phyloP scores from a whole-genome alignment of 2,888 invertebrate genomes.

The Phengaris arion region DNA sequence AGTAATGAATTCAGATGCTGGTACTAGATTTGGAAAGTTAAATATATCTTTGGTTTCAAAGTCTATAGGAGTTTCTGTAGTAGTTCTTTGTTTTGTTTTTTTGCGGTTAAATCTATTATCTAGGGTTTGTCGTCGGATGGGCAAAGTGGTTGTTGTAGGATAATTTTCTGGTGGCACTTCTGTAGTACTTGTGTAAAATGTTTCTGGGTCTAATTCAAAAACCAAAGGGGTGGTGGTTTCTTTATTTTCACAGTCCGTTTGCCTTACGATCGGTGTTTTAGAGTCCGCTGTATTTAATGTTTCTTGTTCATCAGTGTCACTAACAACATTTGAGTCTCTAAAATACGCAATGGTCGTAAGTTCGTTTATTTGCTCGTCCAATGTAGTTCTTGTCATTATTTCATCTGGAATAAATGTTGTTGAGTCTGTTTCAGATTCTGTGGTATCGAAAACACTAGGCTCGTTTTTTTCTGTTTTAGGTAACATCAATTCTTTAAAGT shows the following conservation, averaged over 20 bases:
- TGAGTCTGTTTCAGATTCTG: conserved; percentile 42
- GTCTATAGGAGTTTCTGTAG: conserved; percentile 61
- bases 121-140: conserved; percentile 57
- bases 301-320: conserved; percentile 27
- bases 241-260: conserved; percentile 28
- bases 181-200: conserved; percentile 40
- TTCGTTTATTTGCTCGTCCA: conserved; percentile 28
- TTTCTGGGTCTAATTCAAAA: conserved; percentile 30
- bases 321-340: conserved; percentile 8
- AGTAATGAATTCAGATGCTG: conserved; percentile 67
- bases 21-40: conserved; percentile 60
- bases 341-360: conserved; percentile 22
- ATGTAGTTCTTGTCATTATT: conserved; percentile 40
- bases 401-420: conserved; percentile 41
- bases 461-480: conserved; percentile 47
- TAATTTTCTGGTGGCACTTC: conserved; percentile 45
- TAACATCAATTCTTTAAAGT: conserved; percentile 57
- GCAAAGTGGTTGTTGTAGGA: conserved; percentile 49
- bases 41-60: conserved; percentile 57
- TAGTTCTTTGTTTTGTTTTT: conserved; percentile 58
- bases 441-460: background rate
- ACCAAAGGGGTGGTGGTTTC: conserved; percentile 28
- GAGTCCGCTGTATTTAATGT: conserved; percentile 29
- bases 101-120: conserved; percentile 64
- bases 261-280: conserved; percentile 4